Percentiles rank a stretch among this genome's conserved stretches.
phyloP scores from a whole-genome alignment of 2,888 invertebrate genomes.

The Acanthococcus lagerstroemiae region DNA sequence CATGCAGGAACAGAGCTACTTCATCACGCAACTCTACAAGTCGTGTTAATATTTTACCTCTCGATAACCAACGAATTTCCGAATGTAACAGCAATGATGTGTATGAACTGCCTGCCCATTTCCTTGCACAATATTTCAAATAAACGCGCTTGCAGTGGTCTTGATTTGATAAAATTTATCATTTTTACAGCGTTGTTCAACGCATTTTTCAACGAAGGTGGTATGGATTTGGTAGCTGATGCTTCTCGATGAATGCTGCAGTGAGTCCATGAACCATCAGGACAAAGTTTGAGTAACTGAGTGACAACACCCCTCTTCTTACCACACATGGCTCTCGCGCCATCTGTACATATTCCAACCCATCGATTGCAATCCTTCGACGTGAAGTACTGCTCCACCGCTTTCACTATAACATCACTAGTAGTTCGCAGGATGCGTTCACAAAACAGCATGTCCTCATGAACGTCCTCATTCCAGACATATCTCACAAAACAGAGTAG shows the following conservation, averaged over 20 bases:
- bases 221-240: conserved; percentile 4
- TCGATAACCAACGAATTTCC: conserved; percentile 18
- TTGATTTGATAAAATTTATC: conserved; percentile 22
- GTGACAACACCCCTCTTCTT: conserved; percentile 8
- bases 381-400: conserved; percentile 2
- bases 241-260: conserved; percentile 16
- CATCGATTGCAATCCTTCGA: conserved; percentile 35
- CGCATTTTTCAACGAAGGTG: conserved; percentile 18
- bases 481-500: conserved; percentile 19
- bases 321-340: conserved; percentile 15
- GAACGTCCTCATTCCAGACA: neutral
- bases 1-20: conserved; percentile 8
- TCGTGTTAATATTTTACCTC: conserved; percentile 15
- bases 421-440: conserved; percentile 5
- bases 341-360: conserved; percentile 17
- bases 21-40: conserved; percentile 8
- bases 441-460: conserved; percentile 6
- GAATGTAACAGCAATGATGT: conserved; percentile 22
- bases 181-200: conserved; percentile 20
- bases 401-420: conserved; percentile 13
- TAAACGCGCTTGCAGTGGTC: conserved; percentile 10
- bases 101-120: conserved; percentile 12
- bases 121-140: conserved; percentile 25
- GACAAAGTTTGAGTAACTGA: conserved; percentile 34
- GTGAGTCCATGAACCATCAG: conserved; percentile 9